These are phyloP conservation scores for Notoglanidium macrostoma DNA, from an alignment of 2,797 vertebrate species.

Conservation along the genomic window DNA sequence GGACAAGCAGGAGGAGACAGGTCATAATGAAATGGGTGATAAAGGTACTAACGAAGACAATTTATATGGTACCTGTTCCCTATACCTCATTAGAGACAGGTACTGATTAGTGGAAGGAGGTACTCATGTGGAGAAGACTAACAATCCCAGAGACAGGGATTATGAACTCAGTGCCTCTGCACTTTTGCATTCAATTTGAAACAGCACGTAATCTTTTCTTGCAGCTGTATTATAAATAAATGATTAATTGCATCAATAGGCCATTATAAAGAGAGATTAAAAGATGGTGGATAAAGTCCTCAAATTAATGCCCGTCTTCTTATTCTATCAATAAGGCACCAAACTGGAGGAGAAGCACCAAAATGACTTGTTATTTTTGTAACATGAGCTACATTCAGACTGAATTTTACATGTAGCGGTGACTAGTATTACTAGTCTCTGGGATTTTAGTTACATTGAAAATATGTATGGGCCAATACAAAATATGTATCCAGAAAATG, in stretches of 20 bases:
- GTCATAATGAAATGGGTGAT: conserved; percentile 22
- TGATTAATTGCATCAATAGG: not conserved
- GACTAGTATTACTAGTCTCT: not conserved
- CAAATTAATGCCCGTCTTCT: not conserved
- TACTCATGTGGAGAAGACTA: not conserved
- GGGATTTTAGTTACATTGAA: not conserved
- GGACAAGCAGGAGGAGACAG: conserved; percentile 26
- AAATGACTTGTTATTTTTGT: not conserved
- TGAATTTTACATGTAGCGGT: not conserved
- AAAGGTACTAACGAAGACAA: not conserved
- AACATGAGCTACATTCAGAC: not conserved
- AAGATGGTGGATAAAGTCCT: not conserved
- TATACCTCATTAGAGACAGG: conserved; percentile 24
- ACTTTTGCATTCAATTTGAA: not conserved
- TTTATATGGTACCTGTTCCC: not conserved
- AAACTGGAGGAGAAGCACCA: not conserved
- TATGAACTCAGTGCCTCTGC: conserved; percentile 2
- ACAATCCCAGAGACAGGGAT: not conserved
- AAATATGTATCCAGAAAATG: too few relatives aligned
- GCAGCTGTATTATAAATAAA: not conserved
- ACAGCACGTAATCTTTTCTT: not conserved
- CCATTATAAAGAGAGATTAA: not conserved
- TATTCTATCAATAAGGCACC: not conserved
- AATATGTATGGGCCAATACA: too few relatives aligned
- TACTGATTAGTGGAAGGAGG: conserved; percentile 21